Evolutionary conservation across 2,113 vertebrate species (phyloP).

Genomic region (Microtus montanus): DNA sequence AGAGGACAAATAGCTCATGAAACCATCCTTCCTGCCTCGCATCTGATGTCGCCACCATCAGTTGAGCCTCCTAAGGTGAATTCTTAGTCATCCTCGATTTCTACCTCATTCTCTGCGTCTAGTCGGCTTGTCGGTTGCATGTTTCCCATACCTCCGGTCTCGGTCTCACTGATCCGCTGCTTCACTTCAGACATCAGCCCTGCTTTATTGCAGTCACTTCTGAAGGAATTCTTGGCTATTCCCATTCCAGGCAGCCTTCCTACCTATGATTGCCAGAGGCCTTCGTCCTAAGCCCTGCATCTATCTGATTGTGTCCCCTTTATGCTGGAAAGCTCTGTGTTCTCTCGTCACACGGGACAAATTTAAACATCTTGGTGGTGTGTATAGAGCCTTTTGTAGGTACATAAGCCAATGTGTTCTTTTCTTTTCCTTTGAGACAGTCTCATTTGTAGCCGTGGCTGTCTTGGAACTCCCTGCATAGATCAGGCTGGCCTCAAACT

Average conservation of each 20-base stretch:
- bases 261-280: not conserved
- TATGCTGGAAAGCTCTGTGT: slow-evolving; percentile 18
- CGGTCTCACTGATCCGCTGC: not conserved
- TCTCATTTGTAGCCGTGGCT: not conserved
- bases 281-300: slow-evolving; percentile 1
- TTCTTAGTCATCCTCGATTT: slow-evolving; percentile 10
- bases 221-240: not conserved
- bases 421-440: not conserved
- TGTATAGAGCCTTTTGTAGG: not conserved
- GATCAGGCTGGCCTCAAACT: not conserved
- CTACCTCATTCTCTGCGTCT: not conserved
- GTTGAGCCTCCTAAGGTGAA: not conserved
- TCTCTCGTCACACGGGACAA: not conserved
- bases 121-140: not conserved
- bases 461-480: not conserved
- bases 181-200: not conserved
- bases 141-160: not conserved
- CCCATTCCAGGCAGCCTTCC: not conserved
- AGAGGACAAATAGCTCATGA: not conserved
- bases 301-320: not conserved
- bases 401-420: not conserved
- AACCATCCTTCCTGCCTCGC: slow-evolving; percentile 5
- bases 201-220: not conserved
- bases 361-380: slow-evolving; percentile 7
- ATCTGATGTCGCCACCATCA: not conserved